phyloP scores from a whole-genome alignment of 2,113 vertebrate genomes.

The Zonotrichia leucophrys region DNA sequence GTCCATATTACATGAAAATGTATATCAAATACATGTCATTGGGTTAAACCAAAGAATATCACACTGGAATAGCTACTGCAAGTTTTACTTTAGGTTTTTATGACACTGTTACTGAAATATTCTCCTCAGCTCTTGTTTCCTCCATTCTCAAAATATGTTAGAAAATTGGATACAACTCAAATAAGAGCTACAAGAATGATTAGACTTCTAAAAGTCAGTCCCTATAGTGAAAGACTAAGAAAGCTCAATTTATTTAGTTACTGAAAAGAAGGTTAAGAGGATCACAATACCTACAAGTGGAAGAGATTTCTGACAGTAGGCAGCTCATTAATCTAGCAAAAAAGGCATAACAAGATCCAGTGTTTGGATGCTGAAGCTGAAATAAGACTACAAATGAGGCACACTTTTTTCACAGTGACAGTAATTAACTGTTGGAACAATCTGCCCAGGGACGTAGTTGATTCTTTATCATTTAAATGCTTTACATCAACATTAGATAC shows the following conservation, averaged over 20 bases:
- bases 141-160: neutral
- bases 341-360: conserved; percentile 56
- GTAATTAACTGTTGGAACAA: conserved; percentile 52
- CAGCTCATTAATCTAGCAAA: conserved; percentile 66
- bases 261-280: conserved; percentile 65
- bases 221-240: conserved; percentile 40
- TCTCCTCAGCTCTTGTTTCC: neutral
- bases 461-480: conserved; percentile 60
- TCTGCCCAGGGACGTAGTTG: conserved; percentile 29
- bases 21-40: neutral
- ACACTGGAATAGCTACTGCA: neutral
- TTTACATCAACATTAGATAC: conserved; percentile 44
- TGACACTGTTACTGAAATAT: neutral
- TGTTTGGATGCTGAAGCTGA: conserved; percentile 43
- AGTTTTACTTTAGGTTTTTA: neutral
- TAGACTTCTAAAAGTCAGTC: conserved; percentile 60
- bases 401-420: conserved; percentile 43
- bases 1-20: neutral
- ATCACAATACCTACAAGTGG: conserved; percentile 63
- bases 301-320: conserved; percentile 70
- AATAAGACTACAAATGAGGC: conserved; percentile 48
- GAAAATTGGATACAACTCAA: conserved; percentile 33
- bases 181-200: conserved; percentile 41
- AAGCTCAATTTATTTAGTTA: conserved; percentile 65
- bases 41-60: neutral